A percentile compares a stretch with the other conserved stretches of the same genome.
Evolutionary conservation across 2,113 vertebrate species (phyloP).

Genomic region (Rallus limicola): DNA sequence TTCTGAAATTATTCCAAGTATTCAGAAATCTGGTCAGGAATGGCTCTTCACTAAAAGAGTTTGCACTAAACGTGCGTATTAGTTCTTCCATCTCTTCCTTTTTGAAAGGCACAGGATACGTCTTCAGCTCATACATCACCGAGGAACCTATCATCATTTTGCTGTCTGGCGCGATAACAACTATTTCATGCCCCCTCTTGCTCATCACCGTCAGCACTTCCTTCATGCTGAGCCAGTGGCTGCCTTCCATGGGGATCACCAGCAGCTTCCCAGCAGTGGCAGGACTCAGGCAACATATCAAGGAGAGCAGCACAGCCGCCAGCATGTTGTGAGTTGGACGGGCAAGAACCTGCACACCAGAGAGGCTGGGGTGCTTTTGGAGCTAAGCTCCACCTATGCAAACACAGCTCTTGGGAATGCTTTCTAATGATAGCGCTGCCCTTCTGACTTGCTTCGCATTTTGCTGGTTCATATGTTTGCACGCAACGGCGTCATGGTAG

Average conservation of each 20-base stretch:
- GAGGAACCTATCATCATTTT: slow-evolving; percentile 72
- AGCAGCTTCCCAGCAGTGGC: slow-evolving; percentile 73
- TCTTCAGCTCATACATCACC: slow-evolving; percentile 61
- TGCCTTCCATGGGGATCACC: slow-evolving; percentile 86
- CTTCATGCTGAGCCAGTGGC: slow-evolving; percentile 87
- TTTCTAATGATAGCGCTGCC: not conserved
- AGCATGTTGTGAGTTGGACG: rapidly evolving
- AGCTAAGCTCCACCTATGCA: rapidly evolving
- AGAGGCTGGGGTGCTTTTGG: not conserved
- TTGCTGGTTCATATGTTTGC: not conserved
- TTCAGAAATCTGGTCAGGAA: slow-evolving; percentile 63
- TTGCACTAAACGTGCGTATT: rapidly evolving
- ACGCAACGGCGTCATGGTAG: rapidly evolving
- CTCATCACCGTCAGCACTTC: slow-evolving; percentile 76
- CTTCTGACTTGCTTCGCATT: not conserved
- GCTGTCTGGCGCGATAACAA: slow-evolving; percentile 77
- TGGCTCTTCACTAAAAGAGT: not conserved
- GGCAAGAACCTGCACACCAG: rapidly evolving
- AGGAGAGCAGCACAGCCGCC: slow-evolving; percentile 13
- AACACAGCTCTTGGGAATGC: not conserved
- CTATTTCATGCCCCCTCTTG: slow-evolving; percentile 79
- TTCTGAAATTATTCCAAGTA: not conserved
- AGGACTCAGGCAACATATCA: not conserved
- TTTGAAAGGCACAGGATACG: slow-evolving; percentile 68
- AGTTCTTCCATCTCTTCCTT: not conserved